Base-by-base conservation (phyloP, 2,797 vertebrate genomes). In the Ibycter americanus region DNA sequence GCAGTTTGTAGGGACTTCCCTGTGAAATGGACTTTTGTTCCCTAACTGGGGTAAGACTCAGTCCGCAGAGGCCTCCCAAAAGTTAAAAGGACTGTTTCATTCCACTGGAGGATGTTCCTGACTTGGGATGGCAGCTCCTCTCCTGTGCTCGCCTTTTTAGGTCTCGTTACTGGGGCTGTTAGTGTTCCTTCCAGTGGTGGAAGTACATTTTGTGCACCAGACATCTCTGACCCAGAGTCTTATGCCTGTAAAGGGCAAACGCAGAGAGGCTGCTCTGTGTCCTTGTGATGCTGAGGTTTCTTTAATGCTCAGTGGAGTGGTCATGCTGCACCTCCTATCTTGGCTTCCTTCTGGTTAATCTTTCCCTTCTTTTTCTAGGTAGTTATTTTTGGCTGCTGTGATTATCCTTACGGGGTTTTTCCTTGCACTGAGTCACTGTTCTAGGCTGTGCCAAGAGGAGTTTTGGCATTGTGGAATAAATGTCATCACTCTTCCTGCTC, bases 381-480 rank as follows among this genome's bases (percentile, higher is more conserved):
- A 85, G 94, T 92, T 96, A 93, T 96, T 95, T 97, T 96, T 96
- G 92, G 96, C 94, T 71, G 83, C 85, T 42, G 65, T 95, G 73
- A 90, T 88, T 85, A 65, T 77, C 85, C 71, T 96, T 95, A 95
- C 54, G 0, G 87, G 87, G 83, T 92, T 97, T 97, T 95, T 96
- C 94, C 93, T 91, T 87, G 65, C 74, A 92, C 81, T 96, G 96
- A 96, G 89, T 91, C 94, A 95, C 87, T 92, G 81, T 89, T 93
- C 83, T 73, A 71, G 63, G 76, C 82, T 89, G 52, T 89, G 93
- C 95, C 95, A 87, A 92, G 68, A 95, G 38, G 88, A 89, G 76
- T 94, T 94, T 93, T 95, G 87, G 88, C 95, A 71, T 83, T 36
- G 76, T 87, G 90, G 90, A 93, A 72, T 77, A 80, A 85, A 89